A percentile compares a stretch with the other conserved stretches of the same genome.
These are phyloP conservation scores for Orestias chungarensis DNA, from an alignment of 2,797 vertebrate species.

Conservation along the genomic window DNA sequence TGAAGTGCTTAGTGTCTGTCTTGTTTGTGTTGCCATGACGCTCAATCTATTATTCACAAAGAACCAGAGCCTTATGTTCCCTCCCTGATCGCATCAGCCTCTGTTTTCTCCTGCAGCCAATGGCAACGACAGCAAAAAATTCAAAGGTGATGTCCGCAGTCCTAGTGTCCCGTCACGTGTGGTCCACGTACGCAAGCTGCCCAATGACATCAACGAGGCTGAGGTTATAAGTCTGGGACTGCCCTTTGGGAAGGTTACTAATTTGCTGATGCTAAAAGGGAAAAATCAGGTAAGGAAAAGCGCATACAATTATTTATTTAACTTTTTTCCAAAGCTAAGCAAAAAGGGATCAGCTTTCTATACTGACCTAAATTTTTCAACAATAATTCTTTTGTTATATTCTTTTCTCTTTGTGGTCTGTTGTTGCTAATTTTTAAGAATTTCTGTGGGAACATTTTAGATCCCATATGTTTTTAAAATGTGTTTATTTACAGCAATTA, in stretches of 20 bases:
- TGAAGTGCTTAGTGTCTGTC: constrained; percentile 64
- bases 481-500: not conserved
- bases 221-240: constrained; percentile 98
- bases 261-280: constrained; percentile 96
- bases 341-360: constrained; percentile 23
- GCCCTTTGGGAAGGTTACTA: constrained; percentile 98
- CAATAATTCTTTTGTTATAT: constrained; percentile 27
- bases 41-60: constrained; percentile 76
- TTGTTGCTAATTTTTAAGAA: constrained; percentile 1
- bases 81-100: constrained; percentile 72
- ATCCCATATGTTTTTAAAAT: not conserved
- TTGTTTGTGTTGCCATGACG: constrained; percentile 68
- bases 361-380: constrained; percentile 18
- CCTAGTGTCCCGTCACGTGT: constrained; percentile 91
- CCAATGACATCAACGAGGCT: constrained; percentile 93
- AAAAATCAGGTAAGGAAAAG: constrained; percentile 91
- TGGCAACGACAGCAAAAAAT: constrained; percentile 99
- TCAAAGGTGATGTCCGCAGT: constrained; percentile 93
- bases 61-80: constrained; percentile 67
- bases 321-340: not conserved
- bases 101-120: constrained; percentile 84
- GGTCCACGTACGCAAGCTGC: constrained; percentile 94
- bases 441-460: not conserved
- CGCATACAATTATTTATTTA: constrained; percentile 6
- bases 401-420: constrained; percentile 4